A percentile compares a stretch with the other conserved stretches of the same genome.
These are phyloP conservation scores for Eupristina koningsbergeri DNA, from an alignment of 1,140 invertebrate species.

Conservation along the genomic window DNA sequence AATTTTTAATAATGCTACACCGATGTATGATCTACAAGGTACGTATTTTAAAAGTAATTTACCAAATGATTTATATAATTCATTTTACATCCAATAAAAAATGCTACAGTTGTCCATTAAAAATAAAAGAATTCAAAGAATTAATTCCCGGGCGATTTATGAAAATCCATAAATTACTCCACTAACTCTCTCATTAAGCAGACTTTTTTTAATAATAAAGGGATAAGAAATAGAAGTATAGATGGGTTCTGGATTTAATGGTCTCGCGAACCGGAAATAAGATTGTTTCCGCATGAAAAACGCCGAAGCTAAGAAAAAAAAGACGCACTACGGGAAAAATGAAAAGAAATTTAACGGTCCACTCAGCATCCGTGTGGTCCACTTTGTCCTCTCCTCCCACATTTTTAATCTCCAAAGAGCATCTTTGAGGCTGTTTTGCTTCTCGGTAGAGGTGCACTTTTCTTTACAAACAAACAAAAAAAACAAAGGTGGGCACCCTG, in stretches of 20 bases:
- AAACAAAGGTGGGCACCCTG: not conserved
- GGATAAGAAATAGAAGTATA: not conserved
- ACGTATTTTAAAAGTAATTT: no score
- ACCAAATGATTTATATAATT: no score
- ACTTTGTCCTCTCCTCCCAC: not conserved
- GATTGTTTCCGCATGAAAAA: conserved; percentile 16
- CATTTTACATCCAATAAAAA: no score
- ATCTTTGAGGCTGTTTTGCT: not conserved
- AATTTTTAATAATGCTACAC: no score
- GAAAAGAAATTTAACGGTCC: not conserved
- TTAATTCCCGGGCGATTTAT: not conserved
- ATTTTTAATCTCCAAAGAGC: not conserved
- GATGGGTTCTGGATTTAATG: not conserved
- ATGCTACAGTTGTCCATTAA: conserved; percentile 2
- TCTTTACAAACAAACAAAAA: not conserved
- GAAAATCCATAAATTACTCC: conserved; percentile 5
- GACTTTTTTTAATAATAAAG: not conserved
- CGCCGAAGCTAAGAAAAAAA: not conserved
- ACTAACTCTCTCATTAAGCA: conserved; percentile 2
- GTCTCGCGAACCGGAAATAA: conserved; percentile 12
- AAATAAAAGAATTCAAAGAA: not conserved
- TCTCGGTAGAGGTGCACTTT: not conserved
- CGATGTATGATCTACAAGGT: no score
- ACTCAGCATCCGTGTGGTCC: conserved; percentile 4
- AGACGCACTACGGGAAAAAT: not conserved